Conservation (phyloP, 2,113 vertebrate genomes). For the Loxodonta africana region DNA sequence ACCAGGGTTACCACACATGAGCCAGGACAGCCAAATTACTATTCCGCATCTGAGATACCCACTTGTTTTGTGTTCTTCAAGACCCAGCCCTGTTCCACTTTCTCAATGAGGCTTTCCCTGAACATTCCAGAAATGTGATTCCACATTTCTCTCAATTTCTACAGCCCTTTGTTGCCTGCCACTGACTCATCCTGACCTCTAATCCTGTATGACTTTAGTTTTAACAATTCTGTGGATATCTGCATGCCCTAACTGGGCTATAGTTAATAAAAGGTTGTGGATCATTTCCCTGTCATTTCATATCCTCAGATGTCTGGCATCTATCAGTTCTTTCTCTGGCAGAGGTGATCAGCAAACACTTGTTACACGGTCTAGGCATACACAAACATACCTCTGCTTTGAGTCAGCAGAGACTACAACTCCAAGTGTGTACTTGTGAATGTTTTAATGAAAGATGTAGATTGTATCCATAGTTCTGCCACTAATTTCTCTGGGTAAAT, state of each 20-base stretch:
- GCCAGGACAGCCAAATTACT: not conserved
- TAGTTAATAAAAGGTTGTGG: not conserved
- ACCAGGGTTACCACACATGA: not conserved
- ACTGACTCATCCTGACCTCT: not conserved
- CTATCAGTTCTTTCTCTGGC: not conserved
- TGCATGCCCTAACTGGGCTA: not conserved
- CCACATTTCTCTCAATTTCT: conserved; percentile 32
- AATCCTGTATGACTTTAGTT: not conserved
- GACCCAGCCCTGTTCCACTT: not conserved
- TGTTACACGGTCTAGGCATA: not conserved
- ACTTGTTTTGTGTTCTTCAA: not conserved
- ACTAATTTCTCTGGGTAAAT: not conserved
- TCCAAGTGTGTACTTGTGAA: not conserved
- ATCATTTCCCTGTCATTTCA: not conserved
- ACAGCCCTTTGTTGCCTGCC: not conserved
- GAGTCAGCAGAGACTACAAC: conserved; percentile 2
- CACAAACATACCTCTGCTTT: not conserved
- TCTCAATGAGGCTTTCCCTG: not conserved
- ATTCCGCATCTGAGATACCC: not conserved
- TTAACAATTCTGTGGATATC: not conserved
- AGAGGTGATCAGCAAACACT: not conserved
- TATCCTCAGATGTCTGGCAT: not conserved
- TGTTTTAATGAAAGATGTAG: not conserved
- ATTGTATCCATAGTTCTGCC: not conserved
- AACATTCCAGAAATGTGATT: not conserved